Conservation (phyloP, 2,113 vertebrate genomes). For the Scatophagus argus region DNA sequence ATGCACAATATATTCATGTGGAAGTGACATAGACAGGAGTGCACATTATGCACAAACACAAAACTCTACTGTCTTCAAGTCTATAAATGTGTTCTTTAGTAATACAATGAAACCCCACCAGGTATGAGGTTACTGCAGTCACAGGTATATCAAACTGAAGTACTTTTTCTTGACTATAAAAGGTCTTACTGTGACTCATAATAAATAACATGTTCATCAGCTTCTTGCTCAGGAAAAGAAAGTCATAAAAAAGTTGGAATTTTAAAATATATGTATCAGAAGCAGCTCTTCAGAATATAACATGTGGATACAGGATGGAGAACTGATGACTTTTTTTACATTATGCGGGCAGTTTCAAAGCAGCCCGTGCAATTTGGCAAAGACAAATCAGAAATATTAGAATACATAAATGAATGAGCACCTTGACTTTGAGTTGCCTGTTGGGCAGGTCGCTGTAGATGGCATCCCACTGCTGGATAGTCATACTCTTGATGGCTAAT, state of each 20-base stretch:
- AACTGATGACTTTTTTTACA: too few relatives aligned
- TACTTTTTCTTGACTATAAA: too few relatives aligned
- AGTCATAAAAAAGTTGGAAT: neutral
- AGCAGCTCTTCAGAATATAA: neutral
- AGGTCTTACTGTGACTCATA: neutral
- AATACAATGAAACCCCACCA: too few relatives aligned
- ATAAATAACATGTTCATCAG: too few relatives aligned
- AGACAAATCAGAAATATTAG: neutral
- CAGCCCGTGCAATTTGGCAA: too few relatives aligned
- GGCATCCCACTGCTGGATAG: slow-evolving; percentile 91
- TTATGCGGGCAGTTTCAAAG: too few relatives aligned
- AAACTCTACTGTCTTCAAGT: too few relatives aligned
- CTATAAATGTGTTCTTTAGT: too few relatives aligned
- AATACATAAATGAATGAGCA: slow-evolving; percentile 43
- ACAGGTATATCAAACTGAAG: neutral
- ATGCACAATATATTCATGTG: neutral
- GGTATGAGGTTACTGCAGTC: too few relatives aligned
- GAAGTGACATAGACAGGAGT: neutral
- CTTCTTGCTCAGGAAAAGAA: neutral
- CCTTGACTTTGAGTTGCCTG: slow-evolving; percentile 96
- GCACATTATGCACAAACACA: neutral
- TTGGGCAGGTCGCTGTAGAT: slow-evolving; percentile 93
- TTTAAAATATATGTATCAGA: neutral
- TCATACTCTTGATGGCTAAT: slow-evolving; percentile 88
- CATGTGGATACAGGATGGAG: too few relatives aligned